Evolutionary conservation across 1,140 invertebrate genomes (phyloP), one percentile per base, ranked within the genome.

Genomic region (Phymorhynchus buccinoides): DNA sequence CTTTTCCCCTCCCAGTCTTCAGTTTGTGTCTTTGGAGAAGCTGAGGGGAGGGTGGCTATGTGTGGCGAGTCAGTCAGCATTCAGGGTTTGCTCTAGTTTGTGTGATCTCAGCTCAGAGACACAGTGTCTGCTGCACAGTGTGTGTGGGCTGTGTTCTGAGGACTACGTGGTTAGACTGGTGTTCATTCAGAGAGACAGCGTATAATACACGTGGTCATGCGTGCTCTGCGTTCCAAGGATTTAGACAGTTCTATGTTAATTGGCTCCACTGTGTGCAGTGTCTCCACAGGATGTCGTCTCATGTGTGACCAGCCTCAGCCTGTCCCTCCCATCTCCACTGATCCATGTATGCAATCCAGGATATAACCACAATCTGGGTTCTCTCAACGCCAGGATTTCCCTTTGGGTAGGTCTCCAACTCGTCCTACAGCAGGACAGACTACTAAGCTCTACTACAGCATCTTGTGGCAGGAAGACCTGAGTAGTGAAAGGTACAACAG

Each of bases 101-200:
- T 71, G 73, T 75, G 73, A 75, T 75, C 73, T 75, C 73, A 37
- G 73, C 27, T 75, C 37, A 41, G 73, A 37, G 35, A 75, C 32
- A 66, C 22, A 4, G 35, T 75, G 7, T 75, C 18, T 27, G 39
- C 73, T 37, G 3, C 41, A 39, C 41, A 39, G 42, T 75, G 73
- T 41, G 68, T 75, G 18, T 27, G 27, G 12, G 27, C 37, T 75
- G 37, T 75, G 56, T 12, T 4, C 56, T 62, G 56, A 62, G 22
- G 56, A 27, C 56, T 62, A 27, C n/a, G 22, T n/a, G n/a, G n/a
- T n/a, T n/a, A n/a, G n/a, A n/a, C n/a, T n/a, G n/a, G n/a, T n/a
- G n/a, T n/a, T n/a, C n/a, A n/a, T n/a, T n/a, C n/a, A n/a, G n/a
- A n/a, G n/a, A n/a, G n/a, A n/a, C n/a, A n/a, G n/a, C n/a, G n/a